Base-by-base conservation (phyloP, 2,797 vertebrate genomes). In the Pipistrellus kuhlii region DNA sequence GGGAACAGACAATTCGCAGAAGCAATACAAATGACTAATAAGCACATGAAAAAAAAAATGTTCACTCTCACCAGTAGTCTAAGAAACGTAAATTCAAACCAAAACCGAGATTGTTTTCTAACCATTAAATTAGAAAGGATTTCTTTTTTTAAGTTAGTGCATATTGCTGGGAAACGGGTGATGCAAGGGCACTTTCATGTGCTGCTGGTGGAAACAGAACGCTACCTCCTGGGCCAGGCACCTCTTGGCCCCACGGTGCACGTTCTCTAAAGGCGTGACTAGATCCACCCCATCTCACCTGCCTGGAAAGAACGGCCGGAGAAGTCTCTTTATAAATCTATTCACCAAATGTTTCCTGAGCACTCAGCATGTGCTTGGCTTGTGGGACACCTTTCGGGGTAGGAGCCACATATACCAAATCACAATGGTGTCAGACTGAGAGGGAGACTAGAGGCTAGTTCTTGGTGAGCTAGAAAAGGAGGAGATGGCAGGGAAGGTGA, bases 1-100 rank as follows among this genome's bases (percentile, higher is more conserved):
- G 94, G 87, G 96, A 97, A 94, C 96, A 97, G 96, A 96, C 77
- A 90, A 57, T 93, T 91, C 81, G 62, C 84, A 94, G 95, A 96
- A 95, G 93, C 69, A 32, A 87, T 66, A 73, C 91, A 32, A 92
- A 94, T 94, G 95, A 97, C 84, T 94, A 94, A 95, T 84, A 88
- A 94, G 81, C 64, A 59, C 38, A 46, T 38, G 89, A 85, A 85
- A 88, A 92, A 90, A 87, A 85, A 20, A 44, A 44, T 44, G 75
- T 35, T 86, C 86, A 57, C 41, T 85, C 72, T 94, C 38, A 88
- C 76, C 85, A 89, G 89, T 71, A 85, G 83, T 94, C 92, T 90
- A 72, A 90, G 95, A 96, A 93, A 91, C 48, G 81, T 77, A 85
- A 94, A 94, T 87, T 92, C 95, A 96, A 96, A 93, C 84, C 93